phyloP scores from a whole-genome alignment of 2,113 vertebrate genomes.

The Andinoacara biseriatus region DNA sequence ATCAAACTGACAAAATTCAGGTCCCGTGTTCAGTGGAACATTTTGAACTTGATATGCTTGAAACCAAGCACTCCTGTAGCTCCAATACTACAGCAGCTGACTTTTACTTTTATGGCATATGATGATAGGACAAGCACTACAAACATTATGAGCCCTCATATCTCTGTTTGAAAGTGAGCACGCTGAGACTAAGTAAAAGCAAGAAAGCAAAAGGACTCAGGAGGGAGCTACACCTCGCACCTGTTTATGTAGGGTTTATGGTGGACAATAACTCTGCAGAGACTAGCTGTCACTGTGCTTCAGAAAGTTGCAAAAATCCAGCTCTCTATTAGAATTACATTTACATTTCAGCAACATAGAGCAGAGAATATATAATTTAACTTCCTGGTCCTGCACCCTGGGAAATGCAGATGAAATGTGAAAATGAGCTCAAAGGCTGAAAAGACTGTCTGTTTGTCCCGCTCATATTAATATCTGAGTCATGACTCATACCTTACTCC shows the following conservation, averaged over 20 bases:
- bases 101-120: background rate
- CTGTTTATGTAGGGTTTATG: constrained; percentile 46
- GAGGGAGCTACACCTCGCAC: constrained; percentile 13
- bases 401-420: background rate
- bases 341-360: constrained; percentile 14
- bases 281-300: constrained; percentile 8
- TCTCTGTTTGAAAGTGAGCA: background rate
- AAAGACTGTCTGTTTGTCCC: background rate
- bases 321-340: constrained; percentile 24
- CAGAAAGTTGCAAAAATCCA: constrained; percentile 9
- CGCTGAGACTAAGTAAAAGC: background rate
- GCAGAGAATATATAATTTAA: background rate
- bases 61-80: background rate
- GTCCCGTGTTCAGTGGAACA: background rate
- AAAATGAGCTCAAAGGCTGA: background rate
- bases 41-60: background rate
- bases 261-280: constrained; percentile 31
- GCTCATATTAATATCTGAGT: constrained; percentile 24
- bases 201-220: constrained; percentile 8
- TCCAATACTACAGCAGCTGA: background rate
- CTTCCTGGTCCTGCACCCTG: constrained; percentile 2
- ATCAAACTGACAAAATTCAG: background rate
- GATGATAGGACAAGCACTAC: background rate
- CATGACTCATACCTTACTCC: constrained; percentile 37
- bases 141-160: background rate